These are phyloP conservation scores for Mixornis gularis DNA, from an alignment of 2,113 vertebrate species.

Conservation along the genomic window DNA sequence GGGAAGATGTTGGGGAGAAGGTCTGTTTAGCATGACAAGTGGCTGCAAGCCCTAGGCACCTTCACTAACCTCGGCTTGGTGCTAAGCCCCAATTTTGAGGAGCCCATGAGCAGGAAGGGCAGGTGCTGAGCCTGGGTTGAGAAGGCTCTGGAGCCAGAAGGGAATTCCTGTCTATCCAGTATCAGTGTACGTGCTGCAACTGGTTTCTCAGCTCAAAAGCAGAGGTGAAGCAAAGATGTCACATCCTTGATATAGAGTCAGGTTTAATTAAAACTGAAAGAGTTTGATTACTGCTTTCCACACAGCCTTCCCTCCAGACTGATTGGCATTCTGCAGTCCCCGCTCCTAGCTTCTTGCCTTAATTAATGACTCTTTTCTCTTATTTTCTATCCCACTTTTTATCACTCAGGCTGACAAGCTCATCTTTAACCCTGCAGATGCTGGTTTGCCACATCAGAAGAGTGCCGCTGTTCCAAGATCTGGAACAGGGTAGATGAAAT, in stretches of 20 bases:
- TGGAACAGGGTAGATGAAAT: not conserved
- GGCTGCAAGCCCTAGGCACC: not conserved
- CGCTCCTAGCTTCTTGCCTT: not conserved
- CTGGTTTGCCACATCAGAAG: not conserved
- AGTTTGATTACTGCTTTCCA: not conserved
- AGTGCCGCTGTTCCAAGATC: fast-evolving
- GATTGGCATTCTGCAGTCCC: not conserved
- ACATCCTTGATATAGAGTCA: not conserved
- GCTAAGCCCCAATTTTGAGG: not conserved
- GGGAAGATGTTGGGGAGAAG: not conserved
- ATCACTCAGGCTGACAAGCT: not conserved
- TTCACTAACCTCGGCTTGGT: not conserved
- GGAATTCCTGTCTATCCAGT: not conserved
- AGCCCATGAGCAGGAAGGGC: not conserved
- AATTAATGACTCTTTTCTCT: conserved; percentile 6
- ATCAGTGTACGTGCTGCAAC: not conserved
- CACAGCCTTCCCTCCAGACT: not conserved
- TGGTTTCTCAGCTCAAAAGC: not conserved
- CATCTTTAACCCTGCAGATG: not conserved
- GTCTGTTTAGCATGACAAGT: not conserved
- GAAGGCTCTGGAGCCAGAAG: not conserved
- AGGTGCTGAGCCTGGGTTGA: not conserved
- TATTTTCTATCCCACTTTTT: not conserved
- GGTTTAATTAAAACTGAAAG: conserved; percentile 17
- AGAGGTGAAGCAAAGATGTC: not conserved